Percentiles rank a stretch among this genome's conserved stretches.
Conservation (phyloP, 2,888 invertebrate species). For the Lutraria lutraria region DNA sequence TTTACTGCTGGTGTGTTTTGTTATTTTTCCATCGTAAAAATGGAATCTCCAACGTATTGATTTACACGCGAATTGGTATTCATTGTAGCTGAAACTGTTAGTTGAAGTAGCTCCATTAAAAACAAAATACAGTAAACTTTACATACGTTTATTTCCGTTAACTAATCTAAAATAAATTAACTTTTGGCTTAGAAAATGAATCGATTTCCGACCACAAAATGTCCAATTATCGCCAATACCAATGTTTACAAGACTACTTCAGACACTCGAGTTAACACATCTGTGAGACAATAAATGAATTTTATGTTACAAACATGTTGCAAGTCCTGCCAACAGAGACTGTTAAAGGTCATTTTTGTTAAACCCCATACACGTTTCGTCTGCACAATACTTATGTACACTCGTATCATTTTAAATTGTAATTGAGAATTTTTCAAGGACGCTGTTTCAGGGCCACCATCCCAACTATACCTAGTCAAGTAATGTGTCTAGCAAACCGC, state of each 20-base stretch:
- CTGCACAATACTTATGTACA: too few relatives aligned
- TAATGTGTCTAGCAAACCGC: too few relatives aligned
- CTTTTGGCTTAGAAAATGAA: not conserved
- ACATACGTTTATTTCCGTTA: conserved; percentile 15
- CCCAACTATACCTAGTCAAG: too few relatives aligned
- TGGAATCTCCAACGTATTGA: not conserved
- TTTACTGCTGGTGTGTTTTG: not conserved
- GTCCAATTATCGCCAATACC: not conserved
- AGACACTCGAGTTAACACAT: not conserved
- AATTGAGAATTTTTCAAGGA: too few relatives aligned
- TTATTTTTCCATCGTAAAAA: conserved; percentile 8
- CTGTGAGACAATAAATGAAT: not conserved
- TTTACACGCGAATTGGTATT: not conserved
- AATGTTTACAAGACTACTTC: not conserved
- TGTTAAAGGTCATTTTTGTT: not conserved
- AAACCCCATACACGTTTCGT: not conserved
- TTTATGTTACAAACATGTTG: not conserved
- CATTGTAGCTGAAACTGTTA: not conserved
- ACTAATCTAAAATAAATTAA: conserved; percentile 20
- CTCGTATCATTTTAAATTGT: too few relatives aligned
- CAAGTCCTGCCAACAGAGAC: not conserved
- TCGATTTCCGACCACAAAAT: conserved; percentile 2
- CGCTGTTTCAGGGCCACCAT: too few relatives aligned
- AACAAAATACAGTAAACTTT: conserved; percentile 15
- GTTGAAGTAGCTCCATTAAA: conserved; percentile 27